A percentile compares a stretch with the other conserved stretches of the same genome.
Evolutionary conservation across 2,888 invertebrate species (phyloP).

Genomic region (Cartodere bifasciata): DNA sequence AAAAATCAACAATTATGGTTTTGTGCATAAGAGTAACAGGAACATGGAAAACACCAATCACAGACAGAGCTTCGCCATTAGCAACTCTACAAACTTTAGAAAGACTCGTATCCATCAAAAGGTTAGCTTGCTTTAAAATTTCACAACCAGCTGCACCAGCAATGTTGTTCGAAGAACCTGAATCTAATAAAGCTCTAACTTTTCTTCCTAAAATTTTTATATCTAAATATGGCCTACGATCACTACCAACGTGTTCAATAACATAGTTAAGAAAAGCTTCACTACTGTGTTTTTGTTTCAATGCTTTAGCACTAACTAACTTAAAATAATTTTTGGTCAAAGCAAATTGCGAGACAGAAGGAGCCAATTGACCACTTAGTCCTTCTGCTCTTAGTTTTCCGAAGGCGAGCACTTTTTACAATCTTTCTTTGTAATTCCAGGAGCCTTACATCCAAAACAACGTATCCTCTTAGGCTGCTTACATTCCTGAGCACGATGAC

Average conservation of each 20-base stretch:
- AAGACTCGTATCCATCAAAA: too few relatives aligned
- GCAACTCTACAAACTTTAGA: slow-evolving; percentile 1
- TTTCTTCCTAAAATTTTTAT: neutral
- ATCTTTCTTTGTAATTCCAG: neutral
- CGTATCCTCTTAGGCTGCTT: neutral
- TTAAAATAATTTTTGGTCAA: too few relatives aligned
- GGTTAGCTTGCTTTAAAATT: neutral
- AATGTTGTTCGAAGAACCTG: neutral
- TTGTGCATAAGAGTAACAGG: neutral
- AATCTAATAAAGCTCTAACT: neutral
- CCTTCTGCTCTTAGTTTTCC: too few relatives aligned
- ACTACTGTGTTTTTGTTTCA: neutral
- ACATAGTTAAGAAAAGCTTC: slow-evolving; percentile 1
- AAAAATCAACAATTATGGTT: neutral
- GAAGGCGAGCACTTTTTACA: too few relatives aligned
- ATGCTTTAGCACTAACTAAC: too few relatives aligned
- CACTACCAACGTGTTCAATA: too few relatives aligned
- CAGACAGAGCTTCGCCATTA: neutral
- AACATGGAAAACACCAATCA: neutral
- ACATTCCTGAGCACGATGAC: neutral
- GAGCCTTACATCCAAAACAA: neutral
- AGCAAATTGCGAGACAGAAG: too few relatives aligned
- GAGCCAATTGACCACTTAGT: too few relatives aligned
- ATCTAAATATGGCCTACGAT: neutral
- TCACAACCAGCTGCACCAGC: neutral